Evolutionary conservation across 92 coral and sea anemone genomes (phyloP).

Genomic region (Phenganax marumi): DNA sequence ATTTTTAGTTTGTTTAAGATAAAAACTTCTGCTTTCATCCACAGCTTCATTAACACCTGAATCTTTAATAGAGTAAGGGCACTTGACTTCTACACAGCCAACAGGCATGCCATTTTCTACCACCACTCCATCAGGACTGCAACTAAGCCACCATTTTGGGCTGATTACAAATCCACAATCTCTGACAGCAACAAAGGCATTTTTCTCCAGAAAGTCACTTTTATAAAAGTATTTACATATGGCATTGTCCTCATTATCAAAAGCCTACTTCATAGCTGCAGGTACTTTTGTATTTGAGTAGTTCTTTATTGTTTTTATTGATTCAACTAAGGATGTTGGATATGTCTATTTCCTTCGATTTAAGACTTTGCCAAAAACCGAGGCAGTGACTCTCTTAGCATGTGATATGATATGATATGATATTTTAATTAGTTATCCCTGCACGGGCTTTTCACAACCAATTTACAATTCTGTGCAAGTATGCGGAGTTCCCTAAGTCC

Average conservation of each 20-base stretch:
- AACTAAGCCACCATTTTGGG: conserved; percentile 45
- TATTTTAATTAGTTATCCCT: too few relatives aligned
- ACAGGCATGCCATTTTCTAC: conserved; percentile 31
- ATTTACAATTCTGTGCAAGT: too few relatives aligned
- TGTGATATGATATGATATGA: too few relatives aligned
- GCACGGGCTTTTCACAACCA: too few relatives aligned
- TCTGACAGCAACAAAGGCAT: conserved; percentile 9
- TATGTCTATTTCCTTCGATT: conserved; percentile 33
- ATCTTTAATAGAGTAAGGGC: too few relatives aligned
- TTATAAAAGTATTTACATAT: conserved; percentile 29
- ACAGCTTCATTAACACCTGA: too few relatives aligned
- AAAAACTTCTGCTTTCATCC: conserved; percentile 39
- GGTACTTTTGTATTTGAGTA: too few relatives aligned
- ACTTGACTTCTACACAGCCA: too few relatives aligned
- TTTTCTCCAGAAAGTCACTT: conserved; percentile 1
- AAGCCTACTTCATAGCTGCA: too few relatives aligned
- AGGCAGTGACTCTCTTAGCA: too few relatives aligned
- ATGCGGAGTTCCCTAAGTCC: too few relatives aligned
- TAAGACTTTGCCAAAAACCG: conserved; percentile 29
- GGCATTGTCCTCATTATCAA: conserved; percentile 55
- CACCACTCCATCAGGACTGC: conserved; percentile 62
- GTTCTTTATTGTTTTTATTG: too few relatives aligned
- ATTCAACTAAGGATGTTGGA: not conserved
- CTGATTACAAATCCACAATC: conserved; percentile 55
- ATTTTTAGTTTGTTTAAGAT: not conserved